Conservation (phyloP, 2,888 invertebrate genomes). For the Opisthograptis luteolata region DNA sequence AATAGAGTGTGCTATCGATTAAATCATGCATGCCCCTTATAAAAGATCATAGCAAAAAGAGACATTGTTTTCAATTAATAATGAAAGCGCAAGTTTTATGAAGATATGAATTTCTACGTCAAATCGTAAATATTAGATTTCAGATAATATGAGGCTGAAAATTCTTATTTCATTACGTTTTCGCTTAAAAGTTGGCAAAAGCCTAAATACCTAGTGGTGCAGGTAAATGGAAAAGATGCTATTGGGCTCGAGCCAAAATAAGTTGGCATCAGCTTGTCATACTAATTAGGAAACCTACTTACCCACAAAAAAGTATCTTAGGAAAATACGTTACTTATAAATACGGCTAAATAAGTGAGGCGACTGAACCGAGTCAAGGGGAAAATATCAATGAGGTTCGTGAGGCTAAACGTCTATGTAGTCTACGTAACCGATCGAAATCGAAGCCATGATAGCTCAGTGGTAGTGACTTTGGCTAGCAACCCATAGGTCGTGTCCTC, state of each 20-base stretch:
- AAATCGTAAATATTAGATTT: no score
- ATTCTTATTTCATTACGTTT: conserved; percentile 6
- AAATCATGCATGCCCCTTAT: no score
- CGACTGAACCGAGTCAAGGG: neutral
- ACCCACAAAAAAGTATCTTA: conserved; percentile 17
- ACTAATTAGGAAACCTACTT: conserved; percentile 37
- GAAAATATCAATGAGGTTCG: neutral
- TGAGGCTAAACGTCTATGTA: neutral
- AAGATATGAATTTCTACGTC: no score
- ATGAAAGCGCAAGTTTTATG: no score
- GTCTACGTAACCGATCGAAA: no score
- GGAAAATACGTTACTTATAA: conserved; percentile 16
- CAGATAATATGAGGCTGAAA: no score
- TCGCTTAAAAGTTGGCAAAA: conserved; percentile 25
- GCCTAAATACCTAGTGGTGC: conserved; percentile 29
- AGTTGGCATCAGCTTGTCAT: conserved; percentile 35
- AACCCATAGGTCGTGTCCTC: no score
- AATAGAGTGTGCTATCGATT: no score
- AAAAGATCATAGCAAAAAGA: no score
- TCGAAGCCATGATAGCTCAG: no score
- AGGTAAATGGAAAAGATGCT: conserved; percentile 36
- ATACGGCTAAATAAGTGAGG: conserved; percentile 6
- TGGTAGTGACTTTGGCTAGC: no score
- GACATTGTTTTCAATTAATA: no score
- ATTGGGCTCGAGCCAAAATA: conserved; percentile 35